These are phyloP conservation scores for Orthosia cruda DNA, from an alignment of 2,888 invertebrate species.

Conservation along the genomic window DNA sequence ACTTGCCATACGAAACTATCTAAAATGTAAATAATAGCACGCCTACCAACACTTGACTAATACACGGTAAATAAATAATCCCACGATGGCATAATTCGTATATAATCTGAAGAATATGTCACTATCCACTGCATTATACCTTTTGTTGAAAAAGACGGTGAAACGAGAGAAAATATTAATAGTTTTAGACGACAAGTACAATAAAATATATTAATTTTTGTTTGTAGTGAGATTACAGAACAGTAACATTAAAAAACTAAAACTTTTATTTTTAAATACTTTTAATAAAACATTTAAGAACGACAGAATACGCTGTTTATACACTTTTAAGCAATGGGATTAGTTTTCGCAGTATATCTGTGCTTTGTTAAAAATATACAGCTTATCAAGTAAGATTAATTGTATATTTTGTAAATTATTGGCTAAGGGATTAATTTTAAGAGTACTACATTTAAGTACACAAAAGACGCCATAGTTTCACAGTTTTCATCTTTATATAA, in stretches of 20 bases:
- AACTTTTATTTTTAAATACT: neutral
- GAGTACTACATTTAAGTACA: neutral
- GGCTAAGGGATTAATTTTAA: slow-evolving; percentile 23
- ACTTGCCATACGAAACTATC: slow-evolving; percentile 38
- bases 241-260: neutral
- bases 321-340: neutral
- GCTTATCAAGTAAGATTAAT: neutral
- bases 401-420: slow-evolving; percentile 46
- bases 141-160: slow-evolving; percentile 51
- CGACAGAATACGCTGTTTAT: neutral
- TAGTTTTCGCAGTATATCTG: slow-evolving; percentile 8
- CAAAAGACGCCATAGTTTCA: slow-evolving; percentile 48
- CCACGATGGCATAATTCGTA: slow-evolving; percentile 48
- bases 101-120: slow-evolving; percentile 23
- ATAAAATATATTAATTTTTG: neutral
- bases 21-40: slow-evolving; percentile 81
- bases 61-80: slow-evolving; percentile 67
- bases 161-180: slow-evolving; percentile 30
- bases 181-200: neutral
- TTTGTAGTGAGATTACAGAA: neutral
- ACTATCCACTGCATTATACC: slow-evolving; percentile 51
- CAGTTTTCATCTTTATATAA: slow-evolving; percentile 59
- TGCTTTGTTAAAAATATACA: neutral
- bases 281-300: neutral
- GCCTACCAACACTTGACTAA: slow-evolving; percentile 79